A percentile compares a stretch with the other conserved stretches of the same genome.
These are phyloP conservation scores for Cynopterus brachyotis DNA, from an alignment of 2,113 vertebrate genomes.

Conservation along the genomic window DNA sequence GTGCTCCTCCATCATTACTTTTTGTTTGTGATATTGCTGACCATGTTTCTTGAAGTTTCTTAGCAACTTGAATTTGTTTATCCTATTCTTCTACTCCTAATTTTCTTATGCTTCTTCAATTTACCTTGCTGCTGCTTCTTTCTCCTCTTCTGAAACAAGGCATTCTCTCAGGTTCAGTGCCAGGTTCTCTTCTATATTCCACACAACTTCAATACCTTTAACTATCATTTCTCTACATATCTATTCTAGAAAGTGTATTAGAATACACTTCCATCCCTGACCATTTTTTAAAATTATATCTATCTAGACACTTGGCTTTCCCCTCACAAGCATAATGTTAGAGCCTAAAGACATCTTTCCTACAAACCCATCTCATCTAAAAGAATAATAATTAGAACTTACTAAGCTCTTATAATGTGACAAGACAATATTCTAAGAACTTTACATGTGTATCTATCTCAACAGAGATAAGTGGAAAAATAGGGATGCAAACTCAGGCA, in stretches of 20 bases:
- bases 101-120: background rate
- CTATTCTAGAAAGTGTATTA: background rate
- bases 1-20: too few relatives aligned
- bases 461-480: background rate
- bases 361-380: background rate
- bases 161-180: rapidly evolving
- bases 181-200: background rate
- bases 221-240: background rate
- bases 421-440: background rate
- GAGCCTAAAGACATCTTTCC: background rate
- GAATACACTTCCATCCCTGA: background rate
- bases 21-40: background rate
- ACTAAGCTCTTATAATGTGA: background rate
- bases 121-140: background rate
- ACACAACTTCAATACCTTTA: background rate
- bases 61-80: background rate
- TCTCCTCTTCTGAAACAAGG: background rate
- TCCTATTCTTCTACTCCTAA: background rate
- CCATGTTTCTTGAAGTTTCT: background rate
- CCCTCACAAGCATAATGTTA: background rate
- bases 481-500: background rate
- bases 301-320: background rate
- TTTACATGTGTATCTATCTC: background rate
- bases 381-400: background rate
- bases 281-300: background rate